Evolutionary conservation across 2,113 vertebrate genomes (phyloP), one percentile per base, ranked within the genome.

Genomic region (Delphinapterus leucas): DNA sequence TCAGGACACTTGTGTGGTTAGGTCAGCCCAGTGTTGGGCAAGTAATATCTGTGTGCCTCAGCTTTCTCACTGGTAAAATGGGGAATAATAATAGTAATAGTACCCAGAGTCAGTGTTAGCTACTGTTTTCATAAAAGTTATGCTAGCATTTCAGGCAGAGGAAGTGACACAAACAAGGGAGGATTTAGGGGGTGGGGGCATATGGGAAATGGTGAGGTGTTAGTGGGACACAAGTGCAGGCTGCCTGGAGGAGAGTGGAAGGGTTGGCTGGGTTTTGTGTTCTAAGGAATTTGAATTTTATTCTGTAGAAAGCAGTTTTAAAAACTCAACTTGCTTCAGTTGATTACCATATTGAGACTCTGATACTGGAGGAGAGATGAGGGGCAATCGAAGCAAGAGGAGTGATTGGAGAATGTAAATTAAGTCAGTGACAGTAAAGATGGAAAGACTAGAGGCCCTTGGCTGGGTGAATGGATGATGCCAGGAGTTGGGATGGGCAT

Each of bases 211-310:
- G n/a, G 20, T n/a, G 49, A 60, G 44, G 5, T 53, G 4, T 21
- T 28, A 17, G 21, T 47, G 61, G 83, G 74, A 38, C 20, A 1
- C 12, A 20, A 20, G 23, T 41, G 6, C 83, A 68, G 77, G 23
- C 67, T 60, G 17, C 77, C 89, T n/a, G 63, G 36, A 93, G 36
- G 33, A 80, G 12, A 58, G 25, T 44, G 18, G 41, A 74, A 91
- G 28, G 47, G 33, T 61, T 31, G n/a, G 18, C 41, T 92, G 87
- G 33, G 26, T 53, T 92, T 97, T 86, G 25, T 83, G 15, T 58
- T 79, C 70, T 87, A 55, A 83, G 88, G 92, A 79, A 74, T 77
- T 60, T 67, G 53, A 63, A 14, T 83, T 81, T 96, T 90, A 47
- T 61, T 84, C 44, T 8, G 0, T 41, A 63, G 79, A 90, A 68